Conservation (phyloP, 2,797 vertebrate genomes). For the Hemitrygon akajei region DNA sequence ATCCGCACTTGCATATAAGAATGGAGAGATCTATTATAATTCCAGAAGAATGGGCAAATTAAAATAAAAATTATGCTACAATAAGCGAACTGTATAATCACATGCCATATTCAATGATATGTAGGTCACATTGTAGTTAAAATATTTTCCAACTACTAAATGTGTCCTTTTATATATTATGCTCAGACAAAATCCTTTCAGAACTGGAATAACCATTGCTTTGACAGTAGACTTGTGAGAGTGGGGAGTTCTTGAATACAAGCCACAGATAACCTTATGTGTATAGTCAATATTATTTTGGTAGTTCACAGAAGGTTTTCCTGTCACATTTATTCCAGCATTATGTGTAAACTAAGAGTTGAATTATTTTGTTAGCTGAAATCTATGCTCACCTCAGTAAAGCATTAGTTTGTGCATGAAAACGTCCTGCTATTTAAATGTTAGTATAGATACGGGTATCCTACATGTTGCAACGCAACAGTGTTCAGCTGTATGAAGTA, state of each 20-base stretch:
- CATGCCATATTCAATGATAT: background rate
- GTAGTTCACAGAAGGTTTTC: background rate
- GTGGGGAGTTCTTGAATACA: background rate
- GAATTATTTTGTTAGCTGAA: background rate
- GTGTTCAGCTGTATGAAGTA: background rate
- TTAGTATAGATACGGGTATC: no score
- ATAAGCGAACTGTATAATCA: background rate
- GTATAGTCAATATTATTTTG: background rate
- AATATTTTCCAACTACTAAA: conserved; percentile 14
- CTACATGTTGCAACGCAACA: background rate
- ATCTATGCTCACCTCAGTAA: background rate
- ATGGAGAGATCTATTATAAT: background rate
- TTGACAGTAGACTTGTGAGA: background rate
- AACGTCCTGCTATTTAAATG: background rate
- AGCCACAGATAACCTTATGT: background rate
- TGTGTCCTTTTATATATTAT: background rate
- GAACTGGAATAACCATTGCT: background rate
- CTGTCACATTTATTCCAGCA: background rate
- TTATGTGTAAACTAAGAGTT: background rate
- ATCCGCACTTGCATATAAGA: background rate
- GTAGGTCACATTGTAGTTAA: background rate
- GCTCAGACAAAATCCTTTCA: background rate
- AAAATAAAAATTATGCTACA: background rate
- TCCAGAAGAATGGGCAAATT: background rate
- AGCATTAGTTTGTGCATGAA: background rate